Base-by-base conservation (phyloP, 2,888 invertebrate species). In the Drosophila anomelani region DNA sequence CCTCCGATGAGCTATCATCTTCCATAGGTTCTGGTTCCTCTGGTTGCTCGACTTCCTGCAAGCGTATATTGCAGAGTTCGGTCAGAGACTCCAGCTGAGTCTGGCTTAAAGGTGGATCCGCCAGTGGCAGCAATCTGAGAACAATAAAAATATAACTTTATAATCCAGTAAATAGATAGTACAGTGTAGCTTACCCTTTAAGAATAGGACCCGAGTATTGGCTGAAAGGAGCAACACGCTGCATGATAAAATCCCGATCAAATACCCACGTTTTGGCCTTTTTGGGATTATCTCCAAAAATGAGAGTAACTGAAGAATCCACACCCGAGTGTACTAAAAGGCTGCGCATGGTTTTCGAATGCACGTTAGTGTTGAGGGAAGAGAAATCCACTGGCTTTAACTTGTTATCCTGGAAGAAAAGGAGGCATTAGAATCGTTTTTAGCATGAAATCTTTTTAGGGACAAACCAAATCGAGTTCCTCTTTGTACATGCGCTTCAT, bases 401-500 rank as follows among this genome's bases (percentile, higher is more conserved):
- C 0, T 71, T 78, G 3, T 87, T 71, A 63, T 92, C 84, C 92
- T 92, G 60, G 3, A 74, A 75, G 3, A 20, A 36, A 15, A 32
- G 26, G 2, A 15, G 9, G 0, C 0, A 34, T 2, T 9, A 41
- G 10, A 7, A 8, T 47, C 29, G 51, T 12, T 46, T 57, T 12
- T 44, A 47, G 17, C 13, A 43, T n/a, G 2, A 26, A 8, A 6
- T 4, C 0, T 6, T 3, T 5, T 13, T 10, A 7, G 2, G 0
- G 8, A 73, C 76, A 32, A 74, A 92, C 92, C 79, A 88, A 75
- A 66, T 92, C 91, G 20, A 84, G 69, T 73, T 91, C 89, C 8
- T 77, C 84, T 59, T 90, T 91, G 57, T 89, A 90, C 82, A 91
- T 83, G 34, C 82, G 82, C 62, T 92, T 92, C 73, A 92, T 91